A percentile compares a stretch with the other conserved stretches of the same genome.
Evolutionary conservation across 2,113 vertebrate genomes (phyloP).

Genomic region (Ameiurus melas): DNA sequence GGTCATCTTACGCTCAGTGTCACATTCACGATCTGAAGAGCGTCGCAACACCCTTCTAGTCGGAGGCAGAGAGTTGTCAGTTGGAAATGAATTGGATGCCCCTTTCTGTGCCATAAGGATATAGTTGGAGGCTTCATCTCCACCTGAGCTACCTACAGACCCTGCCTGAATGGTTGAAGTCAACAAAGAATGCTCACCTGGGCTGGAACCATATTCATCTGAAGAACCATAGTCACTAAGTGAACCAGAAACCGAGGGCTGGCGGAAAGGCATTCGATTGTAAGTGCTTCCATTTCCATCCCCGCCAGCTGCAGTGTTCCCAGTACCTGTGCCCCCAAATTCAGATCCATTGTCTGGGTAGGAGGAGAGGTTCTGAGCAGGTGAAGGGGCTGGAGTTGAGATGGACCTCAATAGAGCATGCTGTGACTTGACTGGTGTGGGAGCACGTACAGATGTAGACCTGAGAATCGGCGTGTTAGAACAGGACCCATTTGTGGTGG

Average conservation of each 20-base stretch:
- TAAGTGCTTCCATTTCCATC: constrained; percentile 59
- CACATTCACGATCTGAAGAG: constrained; percentile 71
- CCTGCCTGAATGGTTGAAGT: constrained; percentile 62
- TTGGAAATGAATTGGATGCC: constrained; percentile 57
- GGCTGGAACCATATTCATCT: constrained; percentile 80
- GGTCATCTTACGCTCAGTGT: constrained; percentile 68
- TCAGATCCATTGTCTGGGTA: constrained; percentile 71
- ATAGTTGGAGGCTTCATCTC: constrained; percentile 72
- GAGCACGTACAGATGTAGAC: constrained; percentile 68
- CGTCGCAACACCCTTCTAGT: constrained; percentile 69
- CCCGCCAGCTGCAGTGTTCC: constrained; percentile 44
- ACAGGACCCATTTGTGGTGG: constrained; percentile 71
- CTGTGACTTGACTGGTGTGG: constrained; percentile 66
- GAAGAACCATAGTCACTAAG: constrained; percentile 79
- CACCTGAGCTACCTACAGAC: constrained; percentile 62
- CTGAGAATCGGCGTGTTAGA: constrained; percentile 73
- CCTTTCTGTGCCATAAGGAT: constrained; percentile 73
- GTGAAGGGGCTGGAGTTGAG: constrained; percentile 68
- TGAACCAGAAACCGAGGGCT: constrained; percentile 71
- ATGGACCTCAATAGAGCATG: constrained; percentile 74
- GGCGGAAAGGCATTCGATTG: constrained; percentile 61
- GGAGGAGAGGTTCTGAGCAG: constrained; percentile 65
- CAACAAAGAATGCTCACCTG: constrained; percentile 67
- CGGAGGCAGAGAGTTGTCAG: constrained; percentile 61
- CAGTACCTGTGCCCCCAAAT: constrained; percentile 59